These are phyloP conservation scores for Osmerus mordax DNA, from an alignment of 2,113 vertebrate genomes.

Conservation along the genomic window DNA sequence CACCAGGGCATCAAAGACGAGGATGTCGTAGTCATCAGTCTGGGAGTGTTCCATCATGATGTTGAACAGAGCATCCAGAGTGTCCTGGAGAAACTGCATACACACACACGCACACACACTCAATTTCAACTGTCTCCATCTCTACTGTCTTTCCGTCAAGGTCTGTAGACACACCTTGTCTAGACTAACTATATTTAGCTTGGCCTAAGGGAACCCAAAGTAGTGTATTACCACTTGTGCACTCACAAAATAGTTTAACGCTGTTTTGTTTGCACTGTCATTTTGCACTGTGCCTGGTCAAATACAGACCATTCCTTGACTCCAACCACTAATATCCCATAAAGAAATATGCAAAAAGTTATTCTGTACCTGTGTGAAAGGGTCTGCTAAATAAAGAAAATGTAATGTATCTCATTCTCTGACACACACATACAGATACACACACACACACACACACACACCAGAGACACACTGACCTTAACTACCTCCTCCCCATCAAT, in stretches of 20 bases:
- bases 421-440: not conserved
- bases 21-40: constrained; percentile 91
- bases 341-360: too few species aligned
- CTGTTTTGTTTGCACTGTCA: too few species aligned
- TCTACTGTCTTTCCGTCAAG: too few species aligned
- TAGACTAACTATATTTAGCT: too few species aligned
- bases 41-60: constrained; percentile 99
- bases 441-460: constrained; percentile 8
- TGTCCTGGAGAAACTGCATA: constrained; percentile 91
- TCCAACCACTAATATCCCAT: too few species aligned
- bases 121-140: too few species aligned
- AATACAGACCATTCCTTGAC: not conserved
- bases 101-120: constrained; percentile 10
- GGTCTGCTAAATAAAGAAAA: not conserved
- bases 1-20: constrained; percentile 98
- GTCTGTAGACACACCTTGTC: too few species aligned
- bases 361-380: not conserved
- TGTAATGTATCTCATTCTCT: not conserved
- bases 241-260: too few species aligned
- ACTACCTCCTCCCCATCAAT: constrained; percentile 98
- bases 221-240: too few species aligned
- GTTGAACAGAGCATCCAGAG: constrained; percentile 93
- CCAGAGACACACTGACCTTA: constrained; percentile 75
- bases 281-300: not conserved
- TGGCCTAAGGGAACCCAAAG: too few species aligned